phyloP scores from a whole-genome alignment of 2,113 vertebrate species.

The Cettia cetti region DNA sequence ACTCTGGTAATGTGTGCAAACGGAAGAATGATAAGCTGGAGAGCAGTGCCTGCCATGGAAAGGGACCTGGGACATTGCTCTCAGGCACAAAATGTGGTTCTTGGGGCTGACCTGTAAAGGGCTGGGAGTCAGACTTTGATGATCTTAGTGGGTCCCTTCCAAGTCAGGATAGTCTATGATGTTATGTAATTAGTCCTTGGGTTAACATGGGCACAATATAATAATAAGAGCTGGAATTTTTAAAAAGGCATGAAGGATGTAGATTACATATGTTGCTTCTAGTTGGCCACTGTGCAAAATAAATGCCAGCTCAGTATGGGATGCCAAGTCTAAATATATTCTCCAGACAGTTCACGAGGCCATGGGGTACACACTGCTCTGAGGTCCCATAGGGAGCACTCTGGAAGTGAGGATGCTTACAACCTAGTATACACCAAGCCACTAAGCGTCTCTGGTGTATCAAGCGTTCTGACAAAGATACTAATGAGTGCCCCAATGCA shows the following conservation, averaged over 20 bases:
- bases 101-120: background rate
- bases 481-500: background rate
- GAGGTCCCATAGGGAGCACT: too few relatives aligned
- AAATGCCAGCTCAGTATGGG: background rate
- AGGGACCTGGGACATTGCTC: background rate
- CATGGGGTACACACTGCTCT: too few relatives aligned
- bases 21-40: accelerated
- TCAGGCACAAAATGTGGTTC: background rate
- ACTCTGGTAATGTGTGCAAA: background rate
- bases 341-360: background rate
- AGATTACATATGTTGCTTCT: background rate
- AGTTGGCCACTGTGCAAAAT: background rate
- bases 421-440: background rate
- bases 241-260: background rate
- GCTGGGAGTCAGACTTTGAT: background rate
- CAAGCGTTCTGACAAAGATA: background rate
- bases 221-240: background rate
- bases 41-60: background rate
- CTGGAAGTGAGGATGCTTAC: background rate
- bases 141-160: background rate
- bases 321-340: background rate
- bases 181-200: background rate
- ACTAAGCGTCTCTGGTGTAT: background rate
- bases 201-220: background rate
- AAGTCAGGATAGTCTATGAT: background rate